Evolutionary conservation across 2,113 vertebrate species (phyloP), one percentile per base, ranked within the genome.

Genomic region (Pseudorasbora parva): DNA sequence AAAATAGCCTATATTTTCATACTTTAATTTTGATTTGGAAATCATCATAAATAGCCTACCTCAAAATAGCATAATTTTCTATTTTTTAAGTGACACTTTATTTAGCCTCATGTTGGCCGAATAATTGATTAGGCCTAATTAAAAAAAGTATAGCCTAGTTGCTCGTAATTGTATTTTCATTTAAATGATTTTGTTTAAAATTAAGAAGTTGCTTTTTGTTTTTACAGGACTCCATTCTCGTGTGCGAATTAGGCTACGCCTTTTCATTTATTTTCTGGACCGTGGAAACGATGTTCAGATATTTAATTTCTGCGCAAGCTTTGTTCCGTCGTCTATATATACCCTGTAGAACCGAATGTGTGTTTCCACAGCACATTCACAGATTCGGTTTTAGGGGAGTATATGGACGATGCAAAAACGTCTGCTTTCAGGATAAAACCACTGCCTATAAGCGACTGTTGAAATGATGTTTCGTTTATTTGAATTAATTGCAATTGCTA

Each of bases 321-420:
- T 78, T 68, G 25, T 86, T 66, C 77, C 78, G 87, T 91, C 71
- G 90, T 95, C 94, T 95, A 95, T 95, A 95, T 95, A 93, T 96
- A 96, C 95, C 95, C 95, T 97, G 96, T 95, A 96, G 96, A 95
- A 95, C 94, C 94, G 95, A 97, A 95, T 95, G 95, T 96, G 95
- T 95, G 95, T 96, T 82, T 93, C 96, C 82, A 93, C 94, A 91
- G 91, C 91, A 93, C 91, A 95, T 95, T 99, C 98, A 99, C 97
- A 99, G 97, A 98, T 99, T 99, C 98, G 97, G 97, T 99, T 98
- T 96, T 99, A 99, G 97, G 98, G 98, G 98, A 98, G 97, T 98
- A 98, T 98, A 97, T 99, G 96, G 96, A 97, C 97, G 98, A 98
- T 97, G 97, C 96, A 98, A 98, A 98, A 96, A 96, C 98, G 94